Evolutionary conservation across 2,797 vertebrate species (phyloP).

Genomic region (Rhinophrynus dorsalis): DNA sequence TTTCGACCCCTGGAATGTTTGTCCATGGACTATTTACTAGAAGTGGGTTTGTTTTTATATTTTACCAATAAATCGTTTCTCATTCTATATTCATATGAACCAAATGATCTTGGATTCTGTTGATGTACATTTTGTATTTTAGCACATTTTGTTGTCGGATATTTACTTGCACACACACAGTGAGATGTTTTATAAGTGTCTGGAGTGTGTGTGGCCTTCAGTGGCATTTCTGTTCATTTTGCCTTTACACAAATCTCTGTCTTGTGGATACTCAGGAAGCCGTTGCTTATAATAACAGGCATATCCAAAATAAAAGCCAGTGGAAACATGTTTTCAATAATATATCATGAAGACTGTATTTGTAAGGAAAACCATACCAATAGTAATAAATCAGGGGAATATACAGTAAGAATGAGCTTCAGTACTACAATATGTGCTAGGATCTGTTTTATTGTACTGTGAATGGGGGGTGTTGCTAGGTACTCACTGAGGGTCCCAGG

Average conservation of each 20-base stretch:
- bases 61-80: conserved; percentile 35
- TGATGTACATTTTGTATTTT: conserved; percentile 34
- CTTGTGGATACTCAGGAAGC: background rate
- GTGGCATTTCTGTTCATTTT: background rate
- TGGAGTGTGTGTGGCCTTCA: conserved; percentile 16
- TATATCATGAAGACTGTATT: background rate
- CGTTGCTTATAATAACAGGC: conserved; percentile 10
- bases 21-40: conserved; percentile 41
- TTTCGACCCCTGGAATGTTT: conserved; percentile 43
- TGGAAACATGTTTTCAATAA: conserved; percentile 4
- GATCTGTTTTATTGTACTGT: too few species aligned
- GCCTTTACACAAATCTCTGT: conserved; percentile 16
- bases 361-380: too few species aligned
- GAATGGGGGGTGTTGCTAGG: too few species aligned
- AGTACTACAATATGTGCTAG: too few species aligned
- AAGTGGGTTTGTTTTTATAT: conserved; percentile 34
- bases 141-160: conserved; percentile 7
- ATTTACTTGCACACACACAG: conserved; percentile 12
- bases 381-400: too few species aligned
- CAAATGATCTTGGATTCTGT: conserved; percentile 8
- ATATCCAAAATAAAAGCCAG: background rate
- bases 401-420: too few species aligned
- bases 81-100: conserved; percentile 27
- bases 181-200: conserved; percentile 5
- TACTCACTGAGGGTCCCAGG: too few species aligned